phyloP scores from a whole-genome alignment of 2,113 vertebrate genomes.

The Crotalus horridus region DNA sequence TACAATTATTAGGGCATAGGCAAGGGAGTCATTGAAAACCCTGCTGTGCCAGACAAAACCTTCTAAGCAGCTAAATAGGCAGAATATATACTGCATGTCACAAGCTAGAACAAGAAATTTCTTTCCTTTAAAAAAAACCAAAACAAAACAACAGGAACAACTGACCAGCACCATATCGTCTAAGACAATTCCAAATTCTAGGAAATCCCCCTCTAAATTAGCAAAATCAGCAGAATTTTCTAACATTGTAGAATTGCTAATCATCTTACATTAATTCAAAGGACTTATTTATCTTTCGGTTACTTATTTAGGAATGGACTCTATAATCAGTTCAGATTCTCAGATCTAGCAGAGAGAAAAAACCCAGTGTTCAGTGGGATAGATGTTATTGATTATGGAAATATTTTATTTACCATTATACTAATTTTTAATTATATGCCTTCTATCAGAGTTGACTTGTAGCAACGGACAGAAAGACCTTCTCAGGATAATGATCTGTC shows the following conservation, averaged over 20 bases:
- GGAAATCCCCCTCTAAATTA: not conserved
- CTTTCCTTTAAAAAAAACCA: not conserved
- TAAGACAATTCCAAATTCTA: not conserved
- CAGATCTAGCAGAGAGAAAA: conserved; percentile 22
- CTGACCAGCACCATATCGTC: too few relatives aligned
- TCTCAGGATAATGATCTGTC: not conserved
- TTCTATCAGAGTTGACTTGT: not conserved
- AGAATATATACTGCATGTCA: too few relatives aligned
- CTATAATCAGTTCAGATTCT: not conserved
- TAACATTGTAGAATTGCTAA: not conserved
- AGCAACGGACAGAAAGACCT: not conserved
- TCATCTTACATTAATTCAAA: not conserved
- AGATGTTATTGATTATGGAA: not conserved
- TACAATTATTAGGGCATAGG: not conserved
- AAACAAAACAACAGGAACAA: not conserved
- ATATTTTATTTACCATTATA: conserved; percentile 19
- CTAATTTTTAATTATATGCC: not conserved
- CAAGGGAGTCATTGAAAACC: not conserved
- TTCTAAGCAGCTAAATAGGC: not conserved
- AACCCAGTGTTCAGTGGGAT: conserved; percentile 32
- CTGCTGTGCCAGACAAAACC: not conserved
- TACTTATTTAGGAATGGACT: conserved; percentile 39
- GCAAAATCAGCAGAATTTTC: not conserved
- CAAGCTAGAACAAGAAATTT: not conserved
- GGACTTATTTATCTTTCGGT: not conserved